Base-by-base conservation (phyloP, 2,113 vertebrate genomes). In the Poeciliopsis prolifica region DNA sequence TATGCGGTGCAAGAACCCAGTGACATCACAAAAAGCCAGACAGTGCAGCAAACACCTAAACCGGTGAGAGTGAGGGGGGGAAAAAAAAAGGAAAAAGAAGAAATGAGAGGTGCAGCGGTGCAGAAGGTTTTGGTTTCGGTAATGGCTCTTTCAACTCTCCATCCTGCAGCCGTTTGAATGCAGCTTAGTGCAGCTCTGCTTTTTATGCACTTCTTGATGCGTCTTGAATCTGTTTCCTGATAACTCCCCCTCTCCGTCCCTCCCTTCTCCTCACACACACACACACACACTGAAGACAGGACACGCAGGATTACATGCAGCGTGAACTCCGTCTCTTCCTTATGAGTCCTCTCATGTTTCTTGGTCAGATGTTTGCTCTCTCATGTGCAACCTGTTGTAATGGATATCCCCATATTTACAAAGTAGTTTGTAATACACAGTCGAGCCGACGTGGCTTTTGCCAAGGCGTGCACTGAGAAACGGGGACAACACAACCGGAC, bases 21-120 rank as follows among this genome's bases (percentile, higher is more conserved):
- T 86, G 75, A 87, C 75, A 60, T 82, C 77, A 86, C 29, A 61
- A 13, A 30, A 31, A 9, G 14, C 58, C 4, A 40, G 58, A 37
- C 26, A 6, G n/a, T 24, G 1, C 40, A 42, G 40, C 40, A 42
- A 42, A 42, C 40, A 14, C 11, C 15, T 5, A 15, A 37, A 42
- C 40, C 14, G 1, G 40, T 42, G 40, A 15, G 65, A 6, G 69
- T 33, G 60, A 0, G 0, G 9, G 58, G 44, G 37, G 4, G 8
- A 14, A 4, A 3, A 31, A 4, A 31, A 31, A n/a, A 54, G n/a
- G 12, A 2, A 61, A 4, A 8, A 11, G 8, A 4, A 40, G 29
- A 64, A 58, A 22, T 1, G 2, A 26, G n/a, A n/a, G 1, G 1
- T 8, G 3, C 30, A 72, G 14, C 3, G 28, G 24, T 5, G 0